Evolutionary conservation across 2,113 vertebrate species (phyloP).

Genomic region (Hippocampus guttulatus): DNA sequence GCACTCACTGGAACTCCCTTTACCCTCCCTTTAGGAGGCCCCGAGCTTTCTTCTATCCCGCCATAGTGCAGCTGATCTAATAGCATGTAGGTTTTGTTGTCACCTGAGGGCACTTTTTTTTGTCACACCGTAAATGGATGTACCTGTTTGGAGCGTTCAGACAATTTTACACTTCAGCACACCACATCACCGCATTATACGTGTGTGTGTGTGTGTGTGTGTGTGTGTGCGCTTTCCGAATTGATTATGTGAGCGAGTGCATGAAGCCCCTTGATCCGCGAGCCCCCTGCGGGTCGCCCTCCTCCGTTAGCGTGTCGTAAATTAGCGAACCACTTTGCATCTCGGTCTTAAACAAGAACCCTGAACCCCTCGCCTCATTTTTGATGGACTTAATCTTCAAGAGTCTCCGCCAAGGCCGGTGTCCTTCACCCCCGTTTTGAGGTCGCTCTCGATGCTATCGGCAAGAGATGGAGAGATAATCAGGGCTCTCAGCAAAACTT

Average conservation of each 20-base stretch:
- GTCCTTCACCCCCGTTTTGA: slow-evolving; percentile 66
- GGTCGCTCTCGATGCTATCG: slow-evolving; percentile 61
- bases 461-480: slow-evolving; percentile 61
- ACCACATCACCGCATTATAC: slow-evolving; percentile 18
- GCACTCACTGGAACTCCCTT: not conserved
- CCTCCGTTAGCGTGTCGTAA: not conserved
- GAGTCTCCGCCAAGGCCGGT: slow-evolving; percentile 42
- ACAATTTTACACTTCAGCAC: slow-evolving; percentile 27
- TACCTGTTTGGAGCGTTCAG: slow-evolving; percentile 52
- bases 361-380: slow-evolving; percentile 27
- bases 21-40: slow-evolving; percentile 28
- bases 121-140: slow-evolving; percentile 60
- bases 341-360: slow-evolving; percentile 7
- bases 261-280: slow-evolving; percentile 46
- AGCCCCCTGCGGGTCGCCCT: slow-evolving; percentile 22
- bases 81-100: slow-evolving; percentile 62
- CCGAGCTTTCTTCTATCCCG: slow-evolving; percentile 60
- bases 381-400: slow-evolving; percentile 26
- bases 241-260: slow-evolving; percentile 43
- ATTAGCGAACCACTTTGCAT: slow-evolving; percentile 1
- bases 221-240: slow-evolving; percentile 28
- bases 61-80: slow-evolving; percentile 61
- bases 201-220: not conserved
- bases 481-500: slow-evolving; percentile 52
- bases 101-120: slow-evolving; percentile 60